Evolutionary conservation across 2,888 invertebrate genomes (phyloP).

Genomic region (Adineta ricciae): DNA sequence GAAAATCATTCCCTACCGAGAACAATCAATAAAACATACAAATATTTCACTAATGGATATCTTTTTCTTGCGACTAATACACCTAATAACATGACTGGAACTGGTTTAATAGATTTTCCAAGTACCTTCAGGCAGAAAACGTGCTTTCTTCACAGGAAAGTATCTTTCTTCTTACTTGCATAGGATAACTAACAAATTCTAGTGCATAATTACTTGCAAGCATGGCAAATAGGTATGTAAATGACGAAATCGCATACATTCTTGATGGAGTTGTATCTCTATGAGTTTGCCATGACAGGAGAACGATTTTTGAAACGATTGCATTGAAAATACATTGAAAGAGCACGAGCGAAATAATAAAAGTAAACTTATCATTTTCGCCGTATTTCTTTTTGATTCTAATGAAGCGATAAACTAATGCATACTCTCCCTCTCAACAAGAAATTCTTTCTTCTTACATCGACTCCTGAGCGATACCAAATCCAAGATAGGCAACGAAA

Average conservation of each 20-base stretch:
- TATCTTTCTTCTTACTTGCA: slow-evolving; percentile 60
- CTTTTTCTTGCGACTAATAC: slow-evolving; percentile 77
- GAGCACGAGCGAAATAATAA: slow-evolving; percentile 24
- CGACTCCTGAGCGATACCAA: slow-evolving; percentile 86
- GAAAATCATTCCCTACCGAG: slow-evolving; percentile 77
- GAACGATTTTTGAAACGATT: slow-evolving; percentile 59
- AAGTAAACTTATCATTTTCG: slow-evolving; percentile 30
- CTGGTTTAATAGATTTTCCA: slow-evolving; percentile 96
- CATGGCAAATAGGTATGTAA: slow-evolving; percentile 88
- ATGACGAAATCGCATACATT: slow-evolving; percentile 65
- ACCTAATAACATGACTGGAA: slow-evolving; percentile 83
- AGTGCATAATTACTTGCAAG: slow-evolving; percentile 86
- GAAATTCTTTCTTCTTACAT: slow-evolving; percentile 55
- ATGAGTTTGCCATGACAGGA: background rate
- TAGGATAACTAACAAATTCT: slow-evolving; percentile 90
- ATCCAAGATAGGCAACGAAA: slow-evolving; percentile 81
- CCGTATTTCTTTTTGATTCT: background rate
- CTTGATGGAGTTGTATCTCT: slow-evolving; percentile 52
- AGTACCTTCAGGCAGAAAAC: slow-evolving; percentile 66
- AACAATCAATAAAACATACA: slow-evolving; percentile 80
- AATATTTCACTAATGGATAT: slow-evolving; percentile 74
- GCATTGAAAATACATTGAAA: slow-evolving; percentile 68
- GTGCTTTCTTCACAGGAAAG: background rate
- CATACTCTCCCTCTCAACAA: background rate
- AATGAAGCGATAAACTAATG: background rate